phyloP scores from a whole-genome alignment of 2,113 vertebrate genomes.

The Struthio camelus region DNA sequence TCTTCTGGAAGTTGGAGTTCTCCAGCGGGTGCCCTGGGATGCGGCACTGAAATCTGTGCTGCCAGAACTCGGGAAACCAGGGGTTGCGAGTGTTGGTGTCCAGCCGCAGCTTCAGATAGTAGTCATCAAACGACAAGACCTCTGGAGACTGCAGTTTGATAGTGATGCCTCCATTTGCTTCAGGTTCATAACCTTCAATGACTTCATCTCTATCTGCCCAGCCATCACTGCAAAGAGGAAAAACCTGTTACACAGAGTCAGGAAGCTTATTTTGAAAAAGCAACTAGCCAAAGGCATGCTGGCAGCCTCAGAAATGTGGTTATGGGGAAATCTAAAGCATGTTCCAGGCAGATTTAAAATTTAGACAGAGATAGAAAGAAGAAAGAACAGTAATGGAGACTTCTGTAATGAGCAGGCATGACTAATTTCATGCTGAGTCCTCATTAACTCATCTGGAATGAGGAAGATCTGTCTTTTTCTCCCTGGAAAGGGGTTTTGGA shows the following conservation, averaged over 20 bases:
- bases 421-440: neutral
- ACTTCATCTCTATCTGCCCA: slow-evolving; percentile 99
- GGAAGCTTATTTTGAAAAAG: neutral
- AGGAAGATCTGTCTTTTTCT: slow-evolving; percentile 4
- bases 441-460: slow-evolving; percentile 12
- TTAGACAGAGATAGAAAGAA: neutral
- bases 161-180: slow-evolving; percentile 96
- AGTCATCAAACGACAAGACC: slow-evolving; percentile 92
- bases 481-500: neutral
- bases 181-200: slow-evolving; percentile 94
- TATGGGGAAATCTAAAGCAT: neutral
- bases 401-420: neutral
- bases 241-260: neutral
- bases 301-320: neutral
- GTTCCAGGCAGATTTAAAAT: neutral
- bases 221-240: slow-evolving; percentile 85
- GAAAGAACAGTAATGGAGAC: neutral
- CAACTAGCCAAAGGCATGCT: neutral
- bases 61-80: slow-evolving; percentile 98
- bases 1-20: slow-evolving; percentile 91
- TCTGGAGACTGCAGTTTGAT: slow-evolving; percentile 96
- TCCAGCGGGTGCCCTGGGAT: slow-evolving; percentile 89
- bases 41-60: slow-evolving; percentile 96
- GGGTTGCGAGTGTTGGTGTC: slow-evolving; percentile 94
- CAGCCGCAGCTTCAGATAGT: slow-evolving; percentile 92